Percentiles rank a stretch among this genome's conserved stretches.
Conservation (phyloP, 2,888 invertebrate species). For the Argynnis bischoffii region DNA sequence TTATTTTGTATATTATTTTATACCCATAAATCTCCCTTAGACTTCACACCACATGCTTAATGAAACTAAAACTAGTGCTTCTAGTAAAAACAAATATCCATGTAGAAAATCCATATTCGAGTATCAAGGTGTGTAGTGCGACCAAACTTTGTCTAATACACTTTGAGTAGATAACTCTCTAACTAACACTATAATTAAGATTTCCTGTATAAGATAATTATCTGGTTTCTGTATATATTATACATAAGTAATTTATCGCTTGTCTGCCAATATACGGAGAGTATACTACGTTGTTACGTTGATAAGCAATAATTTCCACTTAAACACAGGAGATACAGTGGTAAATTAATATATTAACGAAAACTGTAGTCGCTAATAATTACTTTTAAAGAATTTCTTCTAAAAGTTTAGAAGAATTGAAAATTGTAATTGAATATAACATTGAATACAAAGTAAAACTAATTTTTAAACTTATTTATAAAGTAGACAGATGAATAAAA, state of each 20-base stretch:
- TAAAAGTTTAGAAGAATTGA: no score
- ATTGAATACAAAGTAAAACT: no score
- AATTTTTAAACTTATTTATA: no score
- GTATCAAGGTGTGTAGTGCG: conserved; percentile 52
- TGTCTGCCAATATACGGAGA: conserved; percentile 14
- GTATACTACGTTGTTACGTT: conserved; percentile 1
- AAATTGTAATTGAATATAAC: no score
- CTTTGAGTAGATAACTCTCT: conserved; percentile 55
- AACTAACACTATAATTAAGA: conserved; percentile 55
- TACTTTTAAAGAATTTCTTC: no score
- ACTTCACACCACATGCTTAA: no score
- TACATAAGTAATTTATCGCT: conserved; percentile 27
- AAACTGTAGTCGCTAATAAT: no score
- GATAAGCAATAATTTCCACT: conserved; percentile 14
- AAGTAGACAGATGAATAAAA: no score
- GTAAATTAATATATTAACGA: conserved; percentile 1
- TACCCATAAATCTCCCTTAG: no score
- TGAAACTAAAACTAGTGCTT: conserved; percentile 2
- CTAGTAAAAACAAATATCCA: conserved; percentile 34
- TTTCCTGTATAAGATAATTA: conserved; percentile 45
- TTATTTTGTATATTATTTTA: no score
- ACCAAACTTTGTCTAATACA: conserved; percentile 67
- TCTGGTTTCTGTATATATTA: conserved; percentile 12
- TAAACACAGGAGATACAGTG: conserved; percentile 4
- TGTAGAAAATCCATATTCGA: conserved; percentile 39